A percentile compares a stretch with the other conserved stretches of the same genome.
Conservation (phyloP, 1,140 invertebrate genomes). For the Steinernema feltiae region DNA sequence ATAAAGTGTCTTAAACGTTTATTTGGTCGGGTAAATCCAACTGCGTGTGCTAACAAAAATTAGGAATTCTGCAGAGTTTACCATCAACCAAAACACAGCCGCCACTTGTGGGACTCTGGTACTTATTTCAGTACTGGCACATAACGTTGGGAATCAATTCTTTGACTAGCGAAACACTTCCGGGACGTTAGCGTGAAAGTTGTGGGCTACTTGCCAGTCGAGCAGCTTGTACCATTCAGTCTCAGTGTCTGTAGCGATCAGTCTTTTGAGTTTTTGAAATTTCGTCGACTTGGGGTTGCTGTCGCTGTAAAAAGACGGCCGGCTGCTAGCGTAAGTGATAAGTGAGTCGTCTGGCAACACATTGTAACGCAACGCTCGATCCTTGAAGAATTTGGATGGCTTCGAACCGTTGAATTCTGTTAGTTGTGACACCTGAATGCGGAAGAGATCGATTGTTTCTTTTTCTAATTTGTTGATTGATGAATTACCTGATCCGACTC, state of each 20-base stretch:
- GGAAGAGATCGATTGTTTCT: not conserved
- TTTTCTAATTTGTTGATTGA: not conserved
- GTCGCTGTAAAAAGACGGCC: not conserved
- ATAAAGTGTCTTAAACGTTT: not conserved
- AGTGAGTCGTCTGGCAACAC: not conserved
- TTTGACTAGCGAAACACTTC: not conserved
- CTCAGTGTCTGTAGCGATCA: not conserved
- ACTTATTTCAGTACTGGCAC: too few relatives aligned
- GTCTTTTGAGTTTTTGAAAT: not conserved
- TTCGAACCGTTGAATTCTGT: not conserved
- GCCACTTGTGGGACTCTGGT: too few relatives aligned
- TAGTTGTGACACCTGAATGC: not conserved
- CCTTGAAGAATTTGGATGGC: not conserved
- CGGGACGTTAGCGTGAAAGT: not conserved
- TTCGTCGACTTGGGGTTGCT: not conserved
- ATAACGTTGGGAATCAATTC: too few relatives aligned
- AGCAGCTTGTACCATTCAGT: conserved; percentile 5
- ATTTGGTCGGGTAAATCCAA: too few relatives aligned
- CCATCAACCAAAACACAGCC: too few relatives aligned
- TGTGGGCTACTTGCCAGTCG: conserved; percentile 2
- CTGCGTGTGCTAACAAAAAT: too few relatives aligned
- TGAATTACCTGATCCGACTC: conserved; percentile 11
- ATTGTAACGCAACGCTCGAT: not conserved
- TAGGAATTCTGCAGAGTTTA: too few relatives aligned
- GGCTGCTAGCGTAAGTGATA: not conserved